These are phyloP conservation scores for Gambusia affinis DNA, from an alignment of 2,113 vertebrate species.

Conservation along the genomic window DNA sequence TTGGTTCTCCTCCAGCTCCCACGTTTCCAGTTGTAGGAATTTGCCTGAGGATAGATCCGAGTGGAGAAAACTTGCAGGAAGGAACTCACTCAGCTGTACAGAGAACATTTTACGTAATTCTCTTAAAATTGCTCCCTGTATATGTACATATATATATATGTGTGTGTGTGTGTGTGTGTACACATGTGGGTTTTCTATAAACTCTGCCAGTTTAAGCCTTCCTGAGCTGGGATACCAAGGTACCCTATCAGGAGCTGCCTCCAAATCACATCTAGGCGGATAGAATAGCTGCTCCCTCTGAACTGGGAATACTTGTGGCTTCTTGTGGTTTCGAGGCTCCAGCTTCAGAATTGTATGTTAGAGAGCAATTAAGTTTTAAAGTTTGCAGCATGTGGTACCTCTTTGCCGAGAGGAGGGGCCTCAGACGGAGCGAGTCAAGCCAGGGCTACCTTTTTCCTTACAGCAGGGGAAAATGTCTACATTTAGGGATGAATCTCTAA, in stretches of 20 bases:
- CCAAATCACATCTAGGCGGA: constrained; percentile 49
- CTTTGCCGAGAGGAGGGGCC: constrained; percentile 56
- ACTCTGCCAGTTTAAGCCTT: constrained; percentile 27
- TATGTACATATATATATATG: constrained; percentile 26
- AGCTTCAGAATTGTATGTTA: constrained; percentile 77
- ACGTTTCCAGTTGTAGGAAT: constrained; percentile 55
- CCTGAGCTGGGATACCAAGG: constrained; percentile 13
- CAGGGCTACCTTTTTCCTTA: constrained; percentile 49
- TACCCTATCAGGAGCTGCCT: constrained; percentile 36
- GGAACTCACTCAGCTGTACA: constrained; percentile 1
- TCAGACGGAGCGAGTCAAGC: constrained; percentile 39
- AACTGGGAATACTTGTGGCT: constrained; percentile 78
- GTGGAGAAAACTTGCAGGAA: constrained; percentile 24
- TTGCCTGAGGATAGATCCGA: constrained; percentile 46
- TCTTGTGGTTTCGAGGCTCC: constrained; percentile 75
- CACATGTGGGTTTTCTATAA: constrained; percentile 43
- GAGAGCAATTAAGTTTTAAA: constrained; percentile 81
- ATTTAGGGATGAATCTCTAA: constrained; percentile 31
- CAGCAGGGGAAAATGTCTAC: constrained; percentile 19
- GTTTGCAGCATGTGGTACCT: constrained; percentile 74
- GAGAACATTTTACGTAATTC: constrained; percentile 36
- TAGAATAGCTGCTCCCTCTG: constrained; percentile 64
- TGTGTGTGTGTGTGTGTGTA: constrained; percentile 20
- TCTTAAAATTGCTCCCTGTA: constrained; percentile 1
- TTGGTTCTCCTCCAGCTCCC: constrained; percentile 34